phyloP scores from a whole-genome alignment of 64 coral and sea anemone genomes.

The Exaiptasia diaphana region DNA sequence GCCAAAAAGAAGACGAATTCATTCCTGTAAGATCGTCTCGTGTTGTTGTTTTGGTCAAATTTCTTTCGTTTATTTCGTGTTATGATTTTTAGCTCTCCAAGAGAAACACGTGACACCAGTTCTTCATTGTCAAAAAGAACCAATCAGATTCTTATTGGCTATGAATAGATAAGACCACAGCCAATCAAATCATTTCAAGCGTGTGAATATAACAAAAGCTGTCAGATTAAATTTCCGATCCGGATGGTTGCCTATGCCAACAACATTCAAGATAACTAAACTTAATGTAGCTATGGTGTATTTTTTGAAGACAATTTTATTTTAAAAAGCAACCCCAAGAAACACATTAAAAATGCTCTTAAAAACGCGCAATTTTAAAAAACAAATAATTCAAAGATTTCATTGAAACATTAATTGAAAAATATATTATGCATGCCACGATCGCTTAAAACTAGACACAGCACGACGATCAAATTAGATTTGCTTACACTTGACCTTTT shows the following conservation, averaged over 20 bases:
- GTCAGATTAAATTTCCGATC: background rate
- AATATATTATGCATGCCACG: background rate
- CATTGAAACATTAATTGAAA: background rate
- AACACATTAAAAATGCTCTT: background rate
- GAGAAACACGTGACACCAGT: slow-evolving; percentile 20
- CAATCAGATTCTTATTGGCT: slow-evolving; percentile 1
- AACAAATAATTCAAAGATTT: background rate
- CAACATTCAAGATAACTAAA: background rate
- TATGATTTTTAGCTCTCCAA: slow-evolving; percentile 1
- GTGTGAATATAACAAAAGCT: background rate
- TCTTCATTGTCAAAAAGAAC: slow-evolving; percentile 2
- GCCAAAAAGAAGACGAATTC: background rate
- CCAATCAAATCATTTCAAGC: background rate
- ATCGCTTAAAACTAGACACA: background rate
- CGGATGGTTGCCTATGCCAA: slow-evolving; percentile 1
- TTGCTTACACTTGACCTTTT: background rate
- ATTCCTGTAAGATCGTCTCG: background rate
- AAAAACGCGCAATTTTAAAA: no score
- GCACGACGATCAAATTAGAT: no score
- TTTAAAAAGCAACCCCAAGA: background rate
- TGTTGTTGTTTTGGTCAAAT: slow-evolving; percentile 36
- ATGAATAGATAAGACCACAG: background rate
- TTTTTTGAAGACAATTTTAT: background rate
- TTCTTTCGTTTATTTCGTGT: background rate
- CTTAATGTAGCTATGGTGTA: background rate